These are phyloP conservation scores for Heloderma charlesbogerti DNA, from an alignment of 2,113 vertebrate genomes.

Conservation along the genomic window DNA sequence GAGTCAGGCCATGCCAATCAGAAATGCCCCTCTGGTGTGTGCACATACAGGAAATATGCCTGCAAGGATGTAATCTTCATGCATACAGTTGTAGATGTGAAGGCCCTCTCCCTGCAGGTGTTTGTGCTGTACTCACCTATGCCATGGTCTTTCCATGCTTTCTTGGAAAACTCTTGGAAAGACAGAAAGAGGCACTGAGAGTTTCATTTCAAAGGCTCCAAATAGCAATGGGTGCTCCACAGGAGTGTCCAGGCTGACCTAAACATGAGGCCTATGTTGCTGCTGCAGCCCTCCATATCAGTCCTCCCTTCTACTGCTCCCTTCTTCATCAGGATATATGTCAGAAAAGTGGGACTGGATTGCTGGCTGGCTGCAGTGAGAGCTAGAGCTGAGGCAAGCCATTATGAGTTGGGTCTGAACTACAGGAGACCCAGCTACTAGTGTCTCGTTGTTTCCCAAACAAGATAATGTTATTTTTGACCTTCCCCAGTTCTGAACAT, in stretches of 20 bases:
- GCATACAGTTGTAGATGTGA: no score
- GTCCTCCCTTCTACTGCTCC: neutral
- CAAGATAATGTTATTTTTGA: neutral
- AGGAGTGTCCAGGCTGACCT: neutral
- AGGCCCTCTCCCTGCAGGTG: no score
- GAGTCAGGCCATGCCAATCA: no score
- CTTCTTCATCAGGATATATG: neutral
- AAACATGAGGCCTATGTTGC: neutral
- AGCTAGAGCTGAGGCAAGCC: neutral
- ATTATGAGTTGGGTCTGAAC: neutral
- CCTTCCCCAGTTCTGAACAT: neutral
- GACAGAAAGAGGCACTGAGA: neutral
- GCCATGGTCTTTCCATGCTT: neutral
- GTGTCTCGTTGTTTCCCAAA: neutral
- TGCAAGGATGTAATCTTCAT: no score
- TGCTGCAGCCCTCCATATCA: neutral
- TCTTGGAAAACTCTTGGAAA: neutral
- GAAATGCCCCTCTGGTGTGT: no score
- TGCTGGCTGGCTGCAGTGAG: neutral
- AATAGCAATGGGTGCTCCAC: neutral
- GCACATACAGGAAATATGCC: no score
- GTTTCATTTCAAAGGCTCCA: neutral
- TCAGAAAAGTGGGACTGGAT: neutral
- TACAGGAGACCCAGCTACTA: no score
- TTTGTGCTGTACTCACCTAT: no score